These are phyloP conservation scores for Beroe forskalii DNA, from an alignment of 37 sponge, comb jelly and placozoan genomes.

Conservation along the genomic window DNA sequence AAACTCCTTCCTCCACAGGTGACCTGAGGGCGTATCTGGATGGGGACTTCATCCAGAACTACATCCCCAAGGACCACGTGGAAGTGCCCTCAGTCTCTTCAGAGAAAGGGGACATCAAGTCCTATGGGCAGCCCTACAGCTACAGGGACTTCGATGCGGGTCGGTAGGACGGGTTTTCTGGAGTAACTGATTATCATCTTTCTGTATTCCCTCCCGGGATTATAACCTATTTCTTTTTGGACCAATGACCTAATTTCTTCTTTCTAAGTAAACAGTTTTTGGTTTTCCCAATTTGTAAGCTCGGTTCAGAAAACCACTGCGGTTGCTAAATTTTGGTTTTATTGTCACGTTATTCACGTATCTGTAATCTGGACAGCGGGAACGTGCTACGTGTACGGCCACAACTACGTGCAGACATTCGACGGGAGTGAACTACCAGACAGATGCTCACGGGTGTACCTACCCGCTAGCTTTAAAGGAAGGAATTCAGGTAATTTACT, in stretches of 20 bases:
- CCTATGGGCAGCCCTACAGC: background rate
- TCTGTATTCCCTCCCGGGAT: no score
- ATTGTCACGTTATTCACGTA: no score
- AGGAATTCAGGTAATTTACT: slow-evolving; percentile 55
- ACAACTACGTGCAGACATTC: slow-evolving; percentile 47
- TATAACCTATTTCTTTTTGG: no score
- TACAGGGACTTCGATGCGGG: slow-evolving; percentile 10
- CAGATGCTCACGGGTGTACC: slow-evolving; percentile 52
- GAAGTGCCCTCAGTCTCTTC: background rate
- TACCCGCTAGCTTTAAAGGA: slow-evolving; percentile 19
- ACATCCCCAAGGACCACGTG: background rate
- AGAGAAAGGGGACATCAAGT: background rate
- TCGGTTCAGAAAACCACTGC: no score
- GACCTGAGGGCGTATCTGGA: slow-evolving; percentile 28
- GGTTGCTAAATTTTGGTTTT: no score
- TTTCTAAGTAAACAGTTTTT: no score
- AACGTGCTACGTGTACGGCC: slow-evolving; percentile 45
- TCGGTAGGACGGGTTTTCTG: no score
- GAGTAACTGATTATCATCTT: no score
- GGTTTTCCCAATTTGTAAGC: no score
- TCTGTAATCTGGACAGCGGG: no score
- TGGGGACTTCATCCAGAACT: slow-evolving; percentile 7
- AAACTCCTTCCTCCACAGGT: background rate
- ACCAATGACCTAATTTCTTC: no score
- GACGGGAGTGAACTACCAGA: slow-evolving; percentile 36